Evolutionary conservation across 2,888 invertebrate species (phyloP).

Genomic region (Amphimallon solstitiale): DNA sequence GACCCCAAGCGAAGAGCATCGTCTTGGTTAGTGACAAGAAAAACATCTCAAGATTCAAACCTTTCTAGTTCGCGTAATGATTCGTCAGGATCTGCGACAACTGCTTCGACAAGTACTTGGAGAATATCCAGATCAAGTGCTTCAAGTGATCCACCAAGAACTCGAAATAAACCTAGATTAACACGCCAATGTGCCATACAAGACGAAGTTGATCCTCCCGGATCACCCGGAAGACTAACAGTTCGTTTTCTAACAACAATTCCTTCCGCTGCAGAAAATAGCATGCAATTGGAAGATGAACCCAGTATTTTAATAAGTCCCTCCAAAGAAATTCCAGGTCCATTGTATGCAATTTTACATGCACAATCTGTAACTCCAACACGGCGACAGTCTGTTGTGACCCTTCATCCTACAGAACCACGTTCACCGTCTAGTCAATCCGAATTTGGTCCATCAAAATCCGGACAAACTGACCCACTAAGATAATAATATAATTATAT

Average conservation of each 20-base stretch:
- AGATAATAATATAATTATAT: conserved; percentile 49
- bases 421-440: conserved; percentile 52
- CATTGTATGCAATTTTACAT: conserved; percentile 61
- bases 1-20: conserved; percentile 84
- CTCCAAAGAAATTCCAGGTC: conserved; percentile 58
- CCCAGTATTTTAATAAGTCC: conserved; percentile 59
- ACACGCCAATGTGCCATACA: conserved; percentile 84
- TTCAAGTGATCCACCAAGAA: conserved; percentile 65
- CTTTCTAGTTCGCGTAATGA: conserved; percentile 90
- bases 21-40: conserved; percentile 90
- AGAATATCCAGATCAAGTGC: conserved; percentile 87
- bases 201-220: conserved; percentile 75
- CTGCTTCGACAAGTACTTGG: conserved; percentile 91
- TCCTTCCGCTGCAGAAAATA: conserved; percentile 78
- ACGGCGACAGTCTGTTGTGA: conserved; percentile 61
- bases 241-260: conserved; percentile 76
- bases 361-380: conserved; percentile 48
- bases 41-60: conserved; percentile 92
- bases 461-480: conserved; percentile 44
- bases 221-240: conserved; percentile 66
- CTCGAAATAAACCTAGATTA: conserved; percentile 75
- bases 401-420: conserved; percentile 59
- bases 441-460: conserved; percentile 50
- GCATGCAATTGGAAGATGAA: conserved; percentile 75
- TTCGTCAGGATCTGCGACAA: conserved; percentile 88